These are phyloP conservation scores for Drosophila nigromelanica DNA, from an alignment of 1,140 invertebrate genomes.

Conservation along the genomic window DNA sequence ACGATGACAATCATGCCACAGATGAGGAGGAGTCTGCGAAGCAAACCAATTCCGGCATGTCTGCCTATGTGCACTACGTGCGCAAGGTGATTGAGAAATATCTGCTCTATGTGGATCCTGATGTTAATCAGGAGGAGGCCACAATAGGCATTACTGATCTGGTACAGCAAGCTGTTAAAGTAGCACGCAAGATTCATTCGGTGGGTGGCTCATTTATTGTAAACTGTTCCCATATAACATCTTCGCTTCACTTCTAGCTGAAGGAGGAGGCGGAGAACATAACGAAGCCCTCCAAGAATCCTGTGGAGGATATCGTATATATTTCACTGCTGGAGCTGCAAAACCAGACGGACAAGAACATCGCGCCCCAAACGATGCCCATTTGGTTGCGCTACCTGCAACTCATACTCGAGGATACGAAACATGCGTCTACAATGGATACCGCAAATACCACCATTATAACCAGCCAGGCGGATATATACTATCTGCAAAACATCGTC, in stretches of 20 bases:
- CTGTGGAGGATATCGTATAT: conserved; percentile 85
- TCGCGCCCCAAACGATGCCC: conserved; percentile 84
- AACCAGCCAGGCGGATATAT: conserved; percentile 86
- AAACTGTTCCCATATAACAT: no score
- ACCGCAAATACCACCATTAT: conserved; percentile 86
- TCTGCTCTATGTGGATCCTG: conserved; percentile 82
- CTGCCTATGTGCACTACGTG: conserved; percentile 84
- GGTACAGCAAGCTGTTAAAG: conserved; percentile 84
- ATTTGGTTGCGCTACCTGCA: conserved; percentile 88
- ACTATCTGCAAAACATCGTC: conserved; percentile 86
- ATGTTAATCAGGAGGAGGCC: conserved; percentile 77
- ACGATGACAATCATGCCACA: conserved; percentile 58
- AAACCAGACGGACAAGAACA: conserved; percentile 86
- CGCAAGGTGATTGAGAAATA: conserved; percentile 84
- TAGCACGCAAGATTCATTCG: conserved; percentile 85
- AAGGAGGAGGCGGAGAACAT: conserved; percentile 84
- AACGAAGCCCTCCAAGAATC: conserved; percentile 84
- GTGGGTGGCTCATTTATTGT: conserved; percentile 74
- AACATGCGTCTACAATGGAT: conserved; percentile 84
- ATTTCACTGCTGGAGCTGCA: conserved; percentile 87
- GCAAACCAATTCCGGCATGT: conserved; percentile 61
- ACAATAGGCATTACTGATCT: conserved; percentile 84
- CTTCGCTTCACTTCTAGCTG: conserved; percentile 81
- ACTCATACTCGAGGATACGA: conserved; percentile 85
- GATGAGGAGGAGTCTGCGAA: conserved; percentile 70